phyloP scores from a whole-genome alignment of 1,140 invertebrate species.

The Drosophila murphyi region DNA sequence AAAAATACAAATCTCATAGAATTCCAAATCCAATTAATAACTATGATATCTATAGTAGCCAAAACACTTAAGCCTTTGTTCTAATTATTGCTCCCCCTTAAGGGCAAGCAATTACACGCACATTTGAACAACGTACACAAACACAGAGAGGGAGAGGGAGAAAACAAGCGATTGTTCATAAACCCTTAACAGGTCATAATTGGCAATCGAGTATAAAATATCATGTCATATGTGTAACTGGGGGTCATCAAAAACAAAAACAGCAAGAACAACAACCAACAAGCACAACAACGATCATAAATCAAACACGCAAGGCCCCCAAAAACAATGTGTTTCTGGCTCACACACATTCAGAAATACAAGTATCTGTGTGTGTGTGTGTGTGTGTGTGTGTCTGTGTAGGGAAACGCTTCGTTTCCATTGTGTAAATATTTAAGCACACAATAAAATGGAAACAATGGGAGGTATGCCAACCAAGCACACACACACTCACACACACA shows the following conservation, averaged over 20 bases:
- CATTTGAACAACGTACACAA: neutral
- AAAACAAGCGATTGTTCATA: constrained; percentile 39
- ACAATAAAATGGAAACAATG: constrained; percentile 73
- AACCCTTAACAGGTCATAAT: constrained; percentile 77
- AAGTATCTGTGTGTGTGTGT: neutral
- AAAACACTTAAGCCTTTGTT: constrained; percentile 45
- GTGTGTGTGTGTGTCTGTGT: constrained; percentile 26
- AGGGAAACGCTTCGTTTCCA: constrained; percentile 75
- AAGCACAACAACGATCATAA: constrained; percentile 58
- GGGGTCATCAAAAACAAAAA: constrained; percentile 44
- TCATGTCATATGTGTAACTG: constrained; percentile 53
- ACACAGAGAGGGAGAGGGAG: neutral
- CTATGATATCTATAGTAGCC: constrained; percentile 5
- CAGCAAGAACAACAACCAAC: constrained; percentile 7
- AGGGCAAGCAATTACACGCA: constrained; percentile 33
- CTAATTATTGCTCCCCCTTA: constrained; percentile 41
- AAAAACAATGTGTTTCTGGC: constrained; percentile 49
- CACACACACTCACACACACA: neutral
- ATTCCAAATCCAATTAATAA: constrained; percentile 32
- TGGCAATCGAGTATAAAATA: constrained; percentile 77
- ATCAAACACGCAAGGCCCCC: constrained; percentile 60
- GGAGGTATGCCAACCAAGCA: constrained; percentile 23
- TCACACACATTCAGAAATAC: constrained; percentile 34
- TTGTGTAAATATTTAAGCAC: constrained; percentile 82
- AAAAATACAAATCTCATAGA: constrained; percentile 10